phyloP scores from a whole-genome alignment of 2,888 invertebrate genomes.

The Hipparchia sbordonii region DNA sequence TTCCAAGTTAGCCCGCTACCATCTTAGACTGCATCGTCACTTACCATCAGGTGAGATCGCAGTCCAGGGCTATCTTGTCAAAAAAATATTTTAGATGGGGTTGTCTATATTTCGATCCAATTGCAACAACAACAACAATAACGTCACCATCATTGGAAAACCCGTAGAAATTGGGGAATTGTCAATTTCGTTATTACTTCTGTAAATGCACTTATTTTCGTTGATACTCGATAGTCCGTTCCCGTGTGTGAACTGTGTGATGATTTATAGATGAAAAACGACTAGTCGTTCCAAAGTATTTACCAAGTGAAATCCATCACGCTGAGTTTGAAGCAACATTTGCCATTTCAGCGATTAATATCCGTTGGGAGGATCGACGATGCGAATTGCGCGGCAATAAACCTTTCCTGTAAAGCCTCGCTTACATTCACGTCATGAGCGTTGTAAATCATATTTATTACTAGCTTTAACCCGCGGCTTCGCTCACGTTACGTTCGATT shows the following conservation, averaged over 20 bases:
- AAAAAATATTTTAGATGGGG: too few relatives aligned
- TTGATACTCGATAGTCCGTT: not conserved
- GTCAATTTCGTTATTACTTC: too few relatives aligned
- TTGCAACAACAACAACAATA: too few relatives aligned
- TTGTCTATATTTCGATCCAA: too few relatives aligned
- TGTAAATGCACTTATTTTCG: not conserved
- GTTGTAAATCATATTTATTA: not conserved
- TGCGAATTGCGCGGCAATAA: conserved; percentile 12
- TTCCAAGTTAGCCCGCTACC: too few relatives aligned
- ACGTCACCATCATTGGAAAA: too few relatives aligned
- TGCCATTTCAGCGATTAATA: conserved; percentile 45
- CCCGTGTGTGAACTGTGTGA: not conserved
- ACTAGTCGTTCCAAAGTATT: conserved; percentile 17
- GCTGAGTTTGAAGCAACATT: conserved; percentile 38
- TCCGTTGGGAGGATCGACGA: conserved; percentile 37
- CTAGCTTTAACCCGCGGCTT: too few relatives aligned
- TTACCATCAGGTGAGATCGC: too few relatives aligned
- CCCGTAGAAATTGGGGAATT: too few relatives aligned
- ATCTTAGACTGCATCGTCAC: too few relatives aligned
- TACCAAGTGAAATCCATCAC: conserved; percentile 22
- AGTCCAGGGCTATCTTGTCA: too few relatives aligned
- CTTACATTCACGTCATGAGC: not conserved
- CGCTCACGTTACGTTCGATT: too few relatives aligned
- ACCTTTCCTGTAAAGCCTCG: conserved; percentile 12
- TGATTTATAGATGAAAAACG: conserved; percentile 9